phyloP scores from a whole-genome alignment of 2,888 invertebrate species.

The Napeogenes sylphis region DNA sequence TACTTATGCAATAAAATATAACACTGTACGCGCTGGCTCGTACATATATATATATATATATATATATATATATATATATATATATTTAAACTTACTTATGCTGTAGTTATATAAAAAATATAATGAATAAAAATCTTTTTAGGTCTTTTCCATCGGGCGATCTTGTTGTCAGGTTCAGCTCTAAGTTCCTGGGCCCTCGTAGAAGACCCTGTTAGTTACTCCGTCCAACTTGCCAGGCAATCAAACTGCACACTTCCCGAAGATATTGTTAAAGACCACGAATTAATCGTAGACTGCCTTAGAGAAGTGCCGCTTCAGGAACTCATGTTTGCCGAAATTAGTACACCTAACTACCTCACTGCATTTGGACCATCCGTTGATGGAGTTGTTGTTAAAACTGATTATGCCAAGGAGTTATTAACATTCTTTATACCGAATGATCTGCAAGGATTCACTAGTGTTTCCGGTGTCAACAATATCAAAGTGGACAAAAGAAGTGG shows the following conservation, averaged over 20 bases:
- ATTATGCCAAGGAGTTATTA: slow-evolving; percentile 88
- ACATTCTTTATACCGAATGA: slow-evolving; percentile 84
- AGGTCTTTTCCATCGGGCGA: slow-evolving; percentile 92
- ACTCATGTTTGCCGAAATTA: slow-evolving; percentile 85
- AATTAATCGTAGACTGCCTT: slow-evolving; percentile 90
- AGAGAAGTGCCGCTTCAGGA: slow-evolving; percentile 86
- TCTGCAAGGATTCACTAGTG: slow-evolving; percentile 80
- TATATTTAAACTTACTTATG: no score
- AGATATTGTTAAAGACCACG: slow-evolving; percentile 89
- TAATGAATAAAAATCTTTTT: slow-evolving; percentile 26
- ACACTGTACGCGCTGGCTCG: no score
- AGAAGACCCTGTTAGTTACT: slow-evolving; percentile 90
- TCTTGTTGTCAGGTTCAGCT: slow-evolving; percentile 92
- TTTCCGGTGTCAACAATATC: slow-evolving; percentile 75
- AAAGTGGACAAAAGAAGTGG: slow-evolving; percentile 80
- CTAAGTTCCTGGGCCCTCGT: slow-evolving; percentile 93
- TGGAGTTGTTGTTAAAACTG: slow-evolving; percentile 94
- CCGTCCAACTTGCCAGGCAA: slow-evolving; percentile 87
- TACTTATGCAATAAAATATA: no score
- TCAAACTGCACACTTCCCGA: slow-evolving; percentile 90
- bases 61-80: no score
- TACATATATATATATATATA: no score
- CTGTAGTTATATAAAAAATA: no score
- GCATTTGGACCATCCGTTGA: slow-evolving; percentile 96
- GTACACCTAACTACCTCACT: slow-evolving; percentile 88